Percentiles rank a stretch among this genome's conserved stretches.
These are phyloP conservation scores for Hystrix brachyura DNA, from an alignment of 2,113 vertebrate genomes.

Conservation along the genomic window DNA sequence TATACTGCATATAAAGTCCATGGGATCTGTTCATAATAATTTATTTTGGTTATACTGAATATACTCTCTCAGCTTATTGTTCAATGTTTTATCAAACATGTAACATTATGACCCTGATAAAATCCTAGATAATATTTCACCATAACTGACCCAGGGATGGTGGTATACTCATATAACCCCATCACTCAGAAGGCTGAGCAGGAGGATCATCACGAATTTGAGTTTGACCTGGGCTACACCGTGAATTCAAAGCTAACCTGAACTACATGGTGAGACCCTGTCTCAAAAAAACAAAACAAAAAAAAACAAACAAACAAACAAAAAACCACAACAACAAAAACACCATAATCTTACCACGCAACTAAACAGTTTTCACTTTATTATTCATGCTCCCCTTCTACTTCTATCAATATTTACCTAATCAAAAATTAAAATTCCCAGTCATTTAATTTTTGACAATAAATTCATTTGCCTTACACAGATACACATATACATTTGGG, in stretches of 20 bases:
- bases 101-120: slow-evolving; percentile 28
- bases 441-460: neutral
- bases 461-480: neutral
- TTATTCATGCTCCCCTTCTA: neutral
- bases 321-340: neutral
- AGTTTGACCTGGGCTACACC: neutral
- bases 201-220: neutral
- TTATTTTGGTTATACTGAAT: neutral
- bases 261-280: neutral
- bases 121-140: slow-evolving; percentile 20
- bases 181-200: neutral
- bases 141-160: neutral
- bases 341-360: neutral
- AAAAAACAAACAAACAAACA: neutral
- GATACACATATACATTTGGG: neutral
- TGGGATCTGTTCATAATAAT: neutral
- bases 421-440: slow-evolving; percentile 55
- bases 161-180: neutral
- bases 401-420: slow-evolving; percentile 11
- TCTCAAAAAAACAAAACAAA: neutral
- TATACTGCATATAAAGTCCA: neutral
- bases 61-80: neutral
- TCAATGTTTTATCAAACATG: slow-evolving; percentile 23
- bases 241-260: neutral
- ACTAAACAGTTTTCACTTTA: slow-evolving; percentile 14